Base-by-base conservation (phyloP, 2,113 vertebrate genomes). In the Oryzias celebensis region DNA sequence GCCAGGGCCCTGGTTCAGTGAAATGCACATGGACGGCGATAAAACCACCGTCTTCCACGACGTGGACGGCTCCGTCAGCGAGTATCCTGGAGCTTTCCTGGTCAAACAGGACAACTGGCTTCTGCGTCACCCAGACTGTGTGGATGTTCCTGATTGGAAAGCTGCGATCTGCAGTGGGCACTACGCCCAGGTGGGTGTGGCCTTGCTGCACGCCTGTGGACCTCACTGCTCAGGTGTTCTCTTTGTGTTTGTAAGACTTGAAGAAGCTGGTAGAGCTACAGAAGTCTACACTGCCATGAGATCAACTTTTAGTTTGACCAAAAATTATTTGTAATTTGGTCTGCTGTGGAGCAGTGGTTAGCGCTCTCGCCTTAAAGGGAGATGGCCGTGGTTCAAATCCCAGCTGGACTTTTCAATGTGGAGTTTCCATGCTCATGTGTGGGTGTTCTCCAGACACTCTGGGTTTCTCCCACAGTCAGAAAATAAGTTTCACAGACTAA, bases 51-150 rank as follows among this genome's bases (percentile, higher is more conserved):
- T 99, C 82, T 97, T 99, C 76, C 95, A 98, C 0, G 97, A 99
- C 0, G 82, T 94, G 0, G 97, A 99, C 1, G 97, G 97, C 43
- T 97, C 97, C 0, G 94, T 99, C 78, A 97, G 96, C 0, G 93
- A 97, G 75, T 99, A 96, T 68, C 96, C 96, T 0, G 96, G 96
- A 15, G 94, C 95, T 18, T 98, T 94, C 72, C 89, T 99, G 59
- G 95, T 98, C 14, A 98, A 96, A 77, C 92, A 96, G 1, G 97
- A 99, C 82, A 98, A 99, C 87, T 98, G 95, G 95, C 88, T 99
- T 52, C 91, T 99, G 62, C 93, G 95, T 24, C 94, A 99, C 77
- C 94, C 95, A 0, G 96, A 97, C 68, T 99, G 97, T 87, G 94
- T 99, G 2, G 91, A 96, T 0, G 94, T 98, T 3, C 97, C 96